Evolutionary conservation across 37 sponge, comb jelly and placozoan genomes (phyloP).

Genomic region (Geodia barretti): DNA sequence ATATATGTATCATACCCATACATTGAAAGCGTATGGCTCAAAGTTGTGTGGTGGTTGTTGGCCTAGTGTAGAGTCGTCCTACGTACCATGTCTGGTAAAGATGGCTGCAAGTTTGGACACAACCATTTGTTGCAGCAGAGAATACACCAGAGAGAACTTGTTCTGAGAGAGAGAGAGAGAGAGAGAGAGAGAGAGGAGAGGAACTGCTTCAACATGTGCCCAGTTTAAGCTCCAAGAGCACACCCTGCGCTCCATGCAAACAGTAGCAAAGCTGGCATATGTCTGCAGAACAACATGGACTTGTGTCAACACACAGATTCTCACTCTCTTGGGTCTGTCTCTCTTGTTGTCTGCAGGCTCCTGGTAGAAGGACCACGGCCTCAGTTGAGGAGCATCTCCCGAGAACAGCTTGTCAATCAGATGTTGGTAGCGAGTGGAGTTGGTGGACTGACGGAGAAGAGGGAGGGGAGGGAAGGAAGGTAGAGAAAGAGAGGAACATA

Average conservation of each 20-base stretch:
- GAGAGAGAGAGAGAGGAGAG: not conserved
- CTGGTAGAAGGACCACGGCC: conserved; percentile 48
- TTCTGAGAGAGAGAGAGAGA: not conserved
- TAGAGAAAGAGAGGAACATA: no score
- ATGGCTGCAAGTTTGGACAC: conserved; percentile 32
- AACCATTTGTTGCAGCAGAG: conserved; percentile 52
- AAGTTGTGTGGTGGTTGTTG: no score
- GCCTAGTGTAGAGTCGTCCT: no score
- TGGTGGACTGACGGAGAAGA: conserved; percentile 52
- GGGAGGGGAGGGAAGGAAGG: no score
- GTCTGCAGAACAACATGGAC: no score
- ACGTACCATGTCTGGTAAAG: conserved; percentile 68
- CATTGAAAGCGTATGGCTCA: no score
- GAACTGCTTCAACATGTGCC: no score
- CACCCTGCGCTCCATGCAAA: no score
- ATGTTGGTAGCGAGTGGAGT: conserved; percentile 68
- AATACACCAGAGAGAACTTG: conserved; percentile 35
- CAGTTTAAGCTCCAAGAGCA: no score
- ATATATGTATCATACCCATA: no score
- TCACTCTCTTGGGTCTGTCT: conserved; percentile 3
- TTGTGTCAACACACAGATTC: no score
- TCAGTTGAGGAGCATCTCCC: conserved; percentile 28
- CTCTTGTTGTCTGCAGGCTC: conserved; percentile 51
- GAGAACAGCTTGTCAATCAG: conserved; percentile 75
- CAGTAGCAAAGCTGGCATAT: no score